Base-by-base conservation (phyloP, 1,140 invertebrate genomes). In the Saccostrea glomerata region DNA sequence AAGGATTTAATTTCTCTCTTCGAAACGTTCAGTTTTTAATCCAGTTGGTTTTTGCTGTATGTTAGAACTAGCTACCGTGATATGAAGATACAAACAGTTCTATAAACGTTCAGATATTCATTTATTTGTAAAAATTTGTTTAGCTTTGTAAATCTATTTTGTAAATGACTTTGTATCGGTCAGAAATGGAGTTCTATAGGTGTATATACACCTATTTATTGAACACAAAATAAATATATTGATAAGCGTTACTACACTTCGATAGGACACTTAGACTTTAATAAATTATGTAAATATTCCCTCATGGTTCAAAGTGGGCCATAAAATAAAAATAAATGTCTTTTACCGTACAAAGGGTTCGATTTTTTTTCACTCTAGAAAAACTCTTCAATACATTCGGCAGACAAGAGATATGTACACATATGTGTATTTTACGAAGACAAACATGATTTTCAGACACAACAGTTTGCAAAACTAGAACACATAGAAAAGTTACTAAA, bases 261-360 rank as follows among this genome's bases (percentile, higher is more conserved):
- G 23, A 25, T 15, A 4, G 25, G 70, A 77, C 70, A 77, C 7
- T 17, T 13, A 36, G 70, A 6, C 70, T 77, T 77, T 77, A 77
- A 77, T 77, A 77, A 30, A 30, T 77, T 77, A 77, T 77, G 70
- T 77, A 25, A 77, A 77, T 77, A 77, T 77, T 77, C 70, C 70
- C 70, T 77, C 70, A 15, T 77, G 70, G 70, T 36, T 36, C 70
- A 77, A 77, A 77, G 70, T 77, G 25, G 70, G 70, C 70, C 70
- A 77, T 77, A 77, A 77, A 30, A 77, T 77, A 77, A 77, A 47
- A 47, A 47, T 47, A 47, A 30, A 77, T 77, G 70, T 77, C 23
- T 30, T 77, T 77, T 77, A 17, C 30, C 23, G 70, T 77, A 30
- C 30, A 77, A 77, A 77, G 25, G 30, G 25, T 77, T 77, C 70